Percentiles rank a stretch among this genome's conserved stretches.
Conservation (phyloP, 2,113 vertebrate species). For the Nannobrachium achirus region DNA sequence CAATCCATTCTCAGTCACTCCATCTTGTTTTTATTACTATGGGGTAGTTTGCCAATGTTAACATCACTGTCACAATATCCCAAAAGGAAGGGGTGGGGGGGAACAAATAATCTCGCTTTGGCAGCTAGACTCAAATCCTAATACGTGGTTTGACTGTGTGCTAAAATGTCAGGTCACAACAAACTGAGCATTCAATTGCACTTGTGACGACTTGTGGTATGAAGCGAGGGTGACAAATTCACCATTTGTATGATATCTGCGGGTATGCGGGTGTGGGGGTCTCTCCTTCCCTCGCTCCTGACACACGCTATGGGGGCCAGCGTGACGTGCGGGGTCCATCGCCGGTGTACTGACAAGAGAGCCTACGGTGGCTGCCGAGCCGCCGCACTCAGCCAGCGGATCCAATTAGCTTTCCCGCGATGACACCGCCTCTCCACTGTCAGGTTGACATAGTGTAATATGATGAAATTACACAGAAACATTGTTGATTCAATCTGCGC, state of each 20-base stretch:
- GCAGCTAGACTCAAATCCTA: slow-evolving; percentile 21
- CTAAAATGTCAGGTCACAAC: slow-evolving; percentile 22
- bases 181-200: slow-evolving; percentile 52
- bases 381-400: slow-evolving; percentile 57
- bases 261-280: slow-evolving; percentile 33
- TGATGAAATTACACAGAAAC: slow-evolving; percentile 68
- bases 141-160: slow-evolving; percentile 21
- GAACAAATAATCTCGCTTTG: slow-evolving; percentile 32
- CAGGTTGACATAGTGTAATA: slow-evolving; percentile 59
- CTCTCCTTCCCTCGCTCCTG: slow-evolving; percentile 42
- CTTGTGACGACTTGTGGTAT: slow-evolving; percentile 62
- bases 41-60: slow-evolving; percentile 39
- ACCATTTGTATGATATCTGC: slow-evolving; percentile 64
- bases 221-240: slow-evolving; percentile 70
- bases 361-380: slow-evolving; percentile 39
- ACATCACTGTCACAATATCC: slow-evolving; percentile 5
- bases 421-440: slow-evolving; percentile 47
- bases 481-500: slow-evolving; percentile 52
- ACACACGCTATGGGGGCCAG: slow-evolving; percentile 67
- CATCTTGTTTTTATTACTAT: slow-evolving; percentile 19
- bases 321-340: slow-evolving; percentile 33
- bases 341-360: slow-evolving; percentile 55
- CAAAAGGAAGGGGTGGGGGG: neutral
- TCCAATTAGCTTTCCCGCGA: slow-evolving; percentile 71
- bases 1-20: no score